These are phyloP conservation scores for Cyphomyrus discorhynchus DNA, from an alignment of 2,113 vertebrate species.

Conservation along the genomic window DNA sequence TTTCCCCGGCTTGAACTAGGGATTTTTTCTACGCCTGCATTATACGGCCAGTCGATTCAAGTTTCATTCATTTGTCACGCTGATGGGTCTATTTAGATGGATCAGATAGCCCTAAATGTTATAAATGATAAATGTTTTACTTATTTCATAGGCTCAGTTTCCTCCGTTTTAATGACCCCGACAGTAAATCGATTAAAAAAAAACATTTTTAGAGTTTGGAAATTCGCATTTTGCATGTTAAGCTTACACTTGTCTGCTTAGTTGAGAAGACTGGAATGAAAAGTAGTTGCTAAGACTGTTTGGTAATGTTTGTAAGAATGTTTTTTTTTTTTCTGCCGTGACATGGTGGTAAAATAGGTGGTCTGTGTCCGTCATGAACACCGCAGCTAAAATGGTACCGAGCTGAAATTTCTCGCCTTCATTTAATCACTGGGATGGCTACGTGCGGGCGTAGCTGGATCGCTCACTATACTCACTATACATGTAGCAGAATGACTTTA, in stretches of 20 bases:
- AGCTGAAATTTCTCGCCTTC: neutral
- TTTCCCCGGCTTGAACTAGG: neutral
- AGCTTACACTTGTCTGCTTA: neutral
- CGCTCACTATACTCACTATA: neutral
- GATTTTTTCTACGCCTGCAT: neutral
- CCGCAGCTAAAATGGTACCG: neutral
- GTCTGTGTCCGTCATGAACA: neutral
- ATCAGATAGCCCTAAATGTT: neutral
- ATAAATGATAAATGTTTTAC: neutral
- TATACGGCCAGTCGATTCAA: neutral
- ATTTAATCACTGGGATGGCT: neutral
- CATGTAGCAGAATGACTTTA: neutral
- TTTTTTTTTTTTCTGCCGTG: neutral
- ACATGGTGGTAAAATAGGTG: neutral
- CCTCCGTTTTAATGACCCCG: neutral
- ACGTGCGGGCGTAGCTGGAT: neutral
- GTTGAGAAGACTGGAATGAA: neutral
- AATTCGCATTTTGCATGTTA: neutral
- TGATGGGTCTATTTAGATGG: neutral
- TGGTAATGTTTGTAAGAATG: neutral
- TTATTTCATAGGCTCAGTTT: neutral
- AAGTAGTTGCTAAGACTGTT: neutral
- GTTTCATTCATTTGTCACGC: neutral
- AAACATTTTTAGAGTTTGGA: neutral
- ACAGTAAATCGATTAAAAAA: neutral